Percentiles rank a stretch among this genome's conserved stretches.
Evolutionary conservation across 1,140 invertebrate species (phyloP).

Genomic region (Aphidius gifuensis): DNA sequence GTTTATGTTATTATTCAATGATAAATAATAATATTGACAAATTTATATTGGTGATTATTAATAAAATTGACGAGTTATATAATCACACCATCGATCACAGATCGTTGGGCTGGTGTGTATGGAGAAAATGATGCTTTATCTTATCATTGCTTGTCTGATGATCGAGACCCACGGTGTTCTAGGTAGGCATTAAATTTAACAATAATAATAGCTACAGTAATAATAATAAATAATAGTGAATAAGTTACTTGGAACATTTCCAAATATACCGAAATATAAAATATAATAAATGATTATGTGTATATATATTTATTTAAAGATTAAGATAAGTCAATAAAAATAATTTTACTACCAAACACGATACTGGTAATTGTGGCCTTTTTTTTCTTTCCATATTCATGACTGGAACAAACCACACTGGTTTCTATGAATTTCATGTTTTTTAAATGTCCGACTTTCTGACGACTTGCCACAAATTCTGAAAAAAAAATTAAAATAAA

Average conservation of each 20-base stretch:
- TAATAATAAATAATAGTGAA: no score
- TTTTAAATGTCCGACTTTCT: slow-evolving; percentile 24
- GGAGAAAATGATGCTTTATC: slow-evolving; percentile 24
- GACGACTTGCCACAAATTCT: slow-evolving; percentile 14
- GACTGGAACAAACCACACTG: slow-evolving; percentile 22
- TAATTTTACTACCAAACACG: not conserved
- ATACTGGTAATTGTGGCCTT: slow-evolving; percentile 27
- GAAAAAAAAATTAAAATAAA: not conserved
- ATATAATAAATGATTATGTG: no score
- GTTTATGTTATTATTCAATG: slow-evolving; percentile 5
- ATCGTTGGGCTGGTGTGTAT: slow-evolving; percentile 17
- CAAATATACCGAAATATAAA: no score
- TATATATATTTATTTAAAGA: not conserved
- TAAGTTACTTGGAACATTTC: no score
- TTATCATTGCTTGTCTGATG: slow-evolving; percentile 24
- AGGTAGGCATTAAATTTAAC: slow-evolving; percentile 16
- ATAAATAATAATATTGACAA: not conserved
- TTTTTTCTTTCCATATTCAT: slow-evolving; percentile 27
- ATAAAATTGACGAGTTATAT: not conserved
- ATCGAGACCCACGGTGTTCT: slow-evolving; percentile 22
- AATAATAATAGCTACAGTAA: not conserved
- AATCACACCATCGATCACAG: slow-evolving; percentile 7
- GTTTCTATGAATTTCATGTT: slow-evolving; percentile 29
- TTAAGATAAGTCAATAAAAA: slow-evolving; percentile 6
- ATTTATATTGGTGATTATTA: not conserved